Evolutionary conservation across 2,113 vertebrate species (phyloP), one percentile per base, ranked within the genome.

Genomic region (Halichoeres trimaculatus): DNA sequence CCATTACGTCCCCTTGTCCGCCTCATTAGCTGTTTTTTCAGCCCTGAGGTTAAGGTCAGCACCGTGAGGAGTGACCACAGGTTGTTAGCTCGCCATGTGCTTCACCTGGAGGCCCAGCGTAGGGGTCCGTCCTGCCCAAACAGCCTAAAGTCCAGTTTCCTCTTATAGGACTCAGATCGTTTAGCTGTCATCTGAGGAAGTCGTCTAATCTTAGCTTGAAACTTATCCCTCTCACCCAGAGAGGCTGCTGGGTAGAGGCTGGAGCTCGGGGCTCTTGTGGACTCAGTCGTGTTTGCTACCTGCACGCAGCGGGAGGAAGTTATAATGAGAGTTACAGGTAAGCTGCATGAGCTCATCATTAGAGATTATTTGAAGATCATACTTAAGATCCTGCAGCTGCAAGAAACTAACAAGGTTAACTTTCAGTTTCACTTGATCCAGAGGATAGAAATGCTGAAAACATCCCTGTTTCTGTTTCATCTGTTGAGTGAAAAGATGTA

Each of bases 191-290:
- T 93, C 80, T 89, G 91, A 94, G 90, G 85, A 91, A 92, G 91
- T 85, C 41, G 53, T 89, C 94, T 95, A 94, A 95, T 92, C 91
- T 92, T 94, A 94, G 93, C 89, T 14, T 74, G 89, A 88, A 90
- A 89, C 81, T 16, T 62, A 78, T 50, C 89, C 80, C 54, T 35
- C 51, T 23, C 26, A 10, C 56, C 63, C 67, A 6, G 34, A 35
- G 48, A 65, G 53, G 20, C 73, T 63, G 59, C 68, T 59, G 69
- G 71, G 59, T 84, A 17, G 24, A 73, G 73, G 71, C 79, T 73
- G 17, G 22, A 48, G 45, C 70, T 65, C 48, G 17, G 50, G 30
- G 26, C 30, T 26, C 22, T 67, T 19, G 61, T 51, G 48, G 51
- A n/a, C 63, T 79, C 64, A 50, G 55, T 85, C 22, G n/a, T 36